These are phyloP conservation scores for Ctenopoma kingsleyae DNA, from an alignment of 2,797 vertebrate species.

Conservation along the genomic window DNA sequence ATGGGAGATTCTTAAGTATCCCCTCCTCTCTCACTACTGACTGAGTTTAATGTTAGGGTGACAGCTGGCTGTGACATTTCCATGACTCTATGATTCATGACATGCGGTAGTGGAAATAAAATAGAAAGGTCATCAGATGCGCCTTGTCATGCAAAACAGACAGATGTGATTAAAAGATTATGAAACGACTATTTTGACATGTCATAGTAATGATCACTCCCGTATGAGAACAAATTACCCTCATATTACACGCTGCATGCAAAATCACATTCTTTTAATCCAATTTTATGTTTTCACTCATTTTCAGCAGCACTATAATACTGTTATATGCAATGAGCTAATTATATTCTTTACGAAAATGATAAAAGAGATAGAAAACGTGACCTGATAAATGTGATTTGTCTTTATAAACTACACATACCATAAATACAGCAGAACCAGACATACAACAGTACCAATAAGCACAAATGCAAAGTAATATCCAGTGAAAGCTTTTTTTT, in stretches of 20 bases:
- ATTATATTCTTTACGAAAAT: conserved; percentile 17
- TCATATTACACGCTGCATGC: conserved; percentile 1
- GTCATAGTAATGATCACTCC: conserved; percentile 34
- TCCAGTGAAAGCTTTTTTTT: conserved; percentile 26
- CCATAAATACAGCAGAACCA: not conserved
- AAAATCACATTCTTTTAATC: conserved; percentile 36
- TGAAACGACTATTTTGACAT: conserved; percentile 26
- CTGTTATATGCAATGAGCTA: conserved; percentile 8
- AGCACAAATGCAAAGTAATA: conserved; percentile 1
- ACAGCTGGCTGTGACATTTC: conserved; percentile 31
- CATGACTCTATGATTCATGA: conserved; percentile 48
- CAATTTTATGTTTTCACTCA: conserved; percentile 42
- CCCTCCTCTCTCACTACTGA: conserved; percentile 43
- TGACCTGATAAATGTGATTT: conserved; percentile 10
- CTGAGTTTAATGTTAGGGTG: conserved; percentile 18
- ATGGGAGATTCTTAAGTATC: conserved; percentile 47
- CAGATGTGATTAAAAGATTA: conserved; percentile 51
- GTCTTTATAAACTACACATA: not conserved
- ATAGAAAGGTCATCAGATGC: conserved; percentile 64
- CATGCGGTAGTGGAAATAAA: conserved; percentile 11
- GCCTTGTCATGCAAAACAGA: conserved; percentile 55
- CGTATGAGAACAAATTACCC: conserved; percentile 25
- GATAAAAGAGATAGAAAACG: conserved; percentile 16
- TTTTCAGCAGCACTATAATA: conserved; percentile 21
- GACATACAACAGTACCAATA: not conserved